phyloP scores from a whole-genome alignment of 2,888 invertebrate genomes.

The Trypoxylon attenuatum region DNA sequence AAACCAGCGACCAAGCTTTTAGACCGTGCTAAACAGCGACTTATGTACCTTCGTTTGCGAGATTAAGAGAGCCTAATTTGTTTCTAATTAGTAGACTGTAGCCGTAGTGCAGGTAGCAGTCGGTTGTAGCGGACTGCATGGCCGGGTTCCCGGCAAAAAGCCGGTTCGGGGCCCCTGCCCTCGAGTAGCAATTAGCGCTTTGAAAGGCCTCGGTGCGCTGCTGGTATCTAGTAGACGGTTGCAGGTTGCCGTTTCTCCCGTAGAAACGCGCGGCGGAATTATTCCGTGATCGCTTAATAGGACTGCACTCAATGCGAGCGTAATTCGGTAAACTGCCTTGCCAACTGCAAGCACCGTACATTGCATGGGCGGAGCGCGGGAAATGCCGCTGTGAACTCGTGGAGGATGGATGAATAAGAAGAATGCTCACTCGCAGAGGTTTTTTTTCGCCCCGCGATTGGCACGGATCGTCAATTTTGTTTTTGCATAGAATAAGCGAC shows the following conservation, averaged over 20 bases:
- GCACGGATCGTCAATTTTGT: conserved; percentile 17
- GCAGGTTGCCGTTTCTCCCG: background rate
- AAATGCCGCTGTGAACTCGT: background rate
- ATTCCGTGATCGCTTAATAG: background rate
- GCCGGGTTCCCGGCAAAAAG: background rate
- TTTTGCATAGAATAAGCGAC: conserved; percentile 16
- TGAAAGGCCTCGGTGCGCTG: no score
- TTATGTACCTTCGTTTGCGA: no score
- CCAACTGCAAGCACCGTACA: background rate
- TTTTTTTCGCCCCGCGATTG: background rate
- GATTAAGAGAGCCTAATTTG: conserved; percentile 1
- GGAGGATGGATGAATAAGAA: no score
- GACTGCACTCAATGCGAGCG: background rate
- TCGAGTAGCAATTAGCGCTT: background rate
- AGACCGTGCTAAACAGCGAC: background rate
- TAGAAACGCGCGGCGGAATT: background rate
- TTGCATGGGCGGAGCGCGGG: background rate
- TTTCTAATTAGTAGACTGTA: background rate
- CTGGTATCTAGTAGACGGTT: no score
- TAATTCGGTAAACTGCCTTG: background rate
- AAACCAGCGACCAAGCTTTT: background rate
- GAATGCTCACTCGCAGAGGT: background rate
- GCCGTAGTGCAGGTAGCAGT: background rate
- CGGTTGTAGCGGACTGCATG: no score
- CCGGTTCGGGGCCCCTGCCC: background rate